phyloP scores from a whole-genome alignment of 2,888 invertebrate genomes.

The Lobophora halterata region DNA sequence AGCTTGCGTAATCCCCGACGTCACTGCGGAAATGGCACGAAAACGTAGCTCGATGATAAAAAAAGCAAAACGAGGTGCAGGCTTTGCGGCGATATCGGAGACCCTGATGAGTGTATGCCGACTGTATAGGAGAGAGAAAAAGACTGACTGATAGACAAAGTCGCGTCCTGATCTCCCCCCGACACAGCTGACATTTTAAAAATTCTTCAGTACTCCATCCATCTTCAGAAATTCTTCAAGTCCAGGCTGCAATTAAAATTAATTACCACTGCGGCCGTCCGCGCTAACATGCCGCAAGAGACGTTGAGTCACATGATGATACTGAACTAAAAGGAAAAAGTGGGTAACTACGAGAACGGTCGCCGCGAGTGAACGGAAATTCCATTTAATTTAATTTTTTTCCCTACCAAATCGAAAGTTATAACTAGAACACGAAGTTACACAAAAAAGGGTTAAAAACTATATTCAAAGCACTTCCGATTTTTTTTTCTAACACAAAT shows the following conservation, averaged over 20 bases:
- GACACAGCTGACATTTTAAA: constrained; percentile 69
- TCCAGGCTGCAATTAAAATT: constrained; percentile 47
- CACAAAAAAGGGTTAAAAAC: constrained; percentile 41
- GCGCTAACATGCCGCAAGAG: constrained; percentile 20
- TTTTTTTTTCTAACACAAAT: constrained; percentile 45
- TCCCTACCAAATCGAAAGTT: constrained; percentile 46
- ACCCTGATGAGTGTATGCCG: constrained; percentile 65
- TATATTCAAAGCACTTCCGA: constrained; percentile 45
- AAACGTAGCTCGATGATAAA: no score
- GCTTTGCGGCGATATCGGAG: constrained; percentile 22
- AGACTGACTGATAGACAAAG: constrained; percentile 85
- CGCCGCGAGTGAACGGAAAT: constrained; percentile 33
- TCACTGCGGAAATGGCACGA: constrained; percentile 68
- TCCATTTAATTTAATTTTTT: constrained; percentile 2
- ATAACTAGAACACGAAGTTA: constrained; percentile 61
- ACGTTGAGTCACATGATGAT: constrained; percentile 54
- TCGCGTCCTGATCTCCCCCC: constrained; percentile 86
- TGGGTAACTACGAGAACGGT: constrained; percentile 36
- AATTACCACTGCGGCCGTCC: constrained; percentile 22
- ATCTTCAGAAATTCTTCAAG: constrained; percentile 35
- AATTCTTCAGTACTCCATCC: constrained; percentile 25
- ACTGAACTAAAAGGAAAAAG: constrained; percentile 49
- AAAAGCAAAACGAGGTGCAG: no score
- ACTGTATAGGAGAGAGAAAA: constrained; percentile 89
- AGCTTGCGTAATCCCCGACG: constrained; percentile 77